phyloP scores from a whole-genome alignment of 2,888 invertebrate species.

The Zaprionus obscuricornis region DNA sequence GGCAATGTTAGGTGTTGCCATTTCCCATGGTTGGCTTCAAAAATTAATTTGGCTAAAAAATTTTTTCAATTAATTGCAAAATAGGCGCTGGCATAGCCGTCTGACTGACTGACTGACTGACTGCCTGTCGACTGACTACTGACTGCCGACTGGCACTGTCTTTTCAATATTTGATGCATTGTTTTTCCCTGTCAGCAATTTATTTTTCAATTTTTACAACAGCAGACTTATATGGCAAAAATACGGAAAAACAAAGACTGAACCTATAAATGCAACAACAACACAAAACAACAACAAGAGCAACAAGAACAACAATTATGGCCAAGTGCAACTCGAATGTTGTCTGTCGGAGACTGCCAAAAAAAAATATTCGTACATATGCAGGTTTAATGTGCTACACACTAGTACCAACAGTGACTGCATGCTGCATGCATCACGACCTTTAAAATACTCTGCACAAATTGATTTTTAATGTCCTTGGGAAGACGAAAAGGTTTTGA shows the following conservation, averaged over 20 bases:
- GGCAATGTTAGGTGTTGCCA: slow-evolving; percentile 22
- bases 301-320: too few relatives aligned
- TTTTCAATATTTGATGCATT: slow-evolving; percentile 65
- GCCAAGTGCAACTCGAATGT: not conserved
- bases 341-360: slow-evolving; percentile 41
- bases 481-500: too few relatives aligned
- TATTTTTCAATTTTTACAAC: slow-evolving; percentile 45
- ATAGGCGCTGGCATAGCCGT: slow-evolving; percentile 46
- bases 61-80: slow-evolving; percentile 70
- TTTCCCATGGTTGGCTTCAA: slow-evolving; percentile 59
- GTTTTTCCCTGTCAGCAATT: slow-evolving; percentile 52
- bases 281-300: not conserved
- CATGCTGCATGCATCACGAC: too few relatives aligned
- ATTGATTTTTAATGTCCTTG: too few relatives aligned
- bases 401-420: slow-evolving; percentile 14
- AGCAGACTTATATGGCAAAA: slow-evolving; percentile 1
- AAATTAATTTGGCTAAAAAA: slow-evolving; percentile 61
- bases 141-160: slow-evolving; percentile 31
- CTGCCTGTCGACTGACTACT: too few relatives aligned
- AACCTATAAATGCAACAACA: not conserved
- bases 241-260: slow-evolving; percentile 2
- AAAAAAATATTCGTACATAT: slow-evolving; percentile 31
- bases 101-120: slow-evolving; percentile 12
- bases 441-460: too few relatives aligned
- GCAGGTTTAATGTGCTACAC: slow-evolving; percentile 22